Evolutionary conservation across 2,113 vertebrate genomes (phyloP), one percentile per base, ranked within the genome.

Genomic region (Sardina pilchardus): DNA sequence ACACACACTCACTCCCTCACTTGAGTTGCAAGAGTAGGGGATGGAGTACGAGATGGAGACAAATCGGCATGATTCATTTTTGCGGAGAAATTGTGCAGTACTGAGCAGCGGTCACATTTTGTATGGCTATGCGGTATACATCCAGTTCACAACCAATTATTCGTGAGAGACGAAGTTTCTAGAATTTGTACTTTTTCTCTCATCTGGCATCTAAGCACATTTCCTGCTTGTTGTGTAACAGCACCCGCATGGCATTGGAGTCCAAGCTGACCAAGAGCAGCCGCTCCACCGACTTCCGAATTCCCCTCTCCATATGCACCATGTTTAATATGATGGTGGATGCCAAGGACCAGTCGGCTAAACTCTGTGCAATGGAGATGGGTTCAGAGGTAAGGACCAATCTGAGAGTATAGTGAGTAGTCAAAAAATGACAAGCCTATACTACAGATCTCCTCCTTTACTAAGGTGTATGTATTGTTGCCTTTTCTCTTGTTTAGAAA

Each of bases 301-400:
- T 99, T 93, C 97, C 98, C 92, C 97, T 98, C 90, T 97, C 98
- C 94, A 97, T 99, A 97, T 99, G 98, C 96, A 99, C 98, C 95
- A 99, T 99, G 98, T 99, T 98, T 95, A 99, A 99, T 89, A 98
- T 99, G 95, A 99, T 99, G 98, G 98, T 99, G 91, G 98, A 99
- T 90, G 98, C 98, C 95, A 99, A 99, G 97, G 97, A 98, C 95
- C 98, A 99, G 88, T 99, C 98, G 91, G 97, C 97, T 93, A 99
- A 99, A 96, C 95, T 99, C 91, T 99, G 98, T 92, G 98, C 97
- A 85, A 98, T 99, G 98, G 98, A 99, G 95, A 96, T 99, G 96
- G 98, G 98, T 94, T 97, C 99, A 95, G 98, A 99, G 97, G 98
- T 99, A 97, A 75, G 30, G 10, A 4, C 67, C 10, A 75, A 34